Conservation (phyloP, 2,113 vertebrate genomes). For the Mormyrus lacerda region DNA sequence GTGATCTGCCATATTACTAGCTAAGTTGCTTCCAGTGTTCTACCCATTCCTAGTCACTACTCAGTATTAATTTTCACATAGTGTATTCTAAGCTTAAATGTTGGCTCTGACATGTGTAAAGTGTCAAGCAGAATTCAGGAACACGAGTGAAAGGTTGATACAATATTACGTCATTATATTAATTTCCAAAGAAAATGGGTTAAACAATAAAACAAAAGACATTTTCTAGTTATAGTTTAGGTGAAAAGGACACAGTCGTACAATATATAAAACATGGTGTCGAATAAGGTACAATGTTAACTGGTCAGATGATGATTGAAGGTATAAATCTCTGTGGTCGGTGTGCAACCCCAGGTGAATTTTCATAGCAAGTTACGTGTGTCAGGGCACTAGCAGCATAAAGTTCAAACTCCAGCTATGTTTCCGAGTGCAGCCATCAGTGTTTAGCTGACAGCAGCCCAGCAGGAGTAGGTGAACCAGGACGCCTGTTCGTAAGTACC, state of each 20-base stretch:
- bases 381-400: neutral
- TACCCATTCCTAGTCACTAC: neutral
- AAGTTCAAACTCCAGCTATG: neutral
- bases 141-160: neutral
- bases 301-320: neutral
- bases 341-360: neutral
- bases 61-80: neutral
- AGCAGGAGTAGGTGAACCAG: neutral
- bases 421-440: neutral
- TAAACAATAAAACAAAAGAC: neutral
- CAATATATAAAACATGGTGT: neutral
- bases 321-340: constrained; percentile 28
- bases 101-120: neutral
- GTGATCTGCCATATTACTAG: neutral
- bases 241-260: neutral
- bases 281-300: neutral
- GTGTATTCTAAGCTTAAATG: neutral
- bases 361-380: neutral
- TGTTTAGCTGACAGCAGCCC: constrained; percentile 3
- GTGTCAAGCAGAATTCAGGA: neutral
- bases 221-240: neutral
- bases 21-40: neutral
- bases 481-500: neutral
- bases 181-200: neutral
- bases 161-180: neutral